Evolutionary conservation across 37 sponge, comb jelly and placozoan species (phyloP).

Genomic region (Chondrilla cf. caribensis): DNA sequence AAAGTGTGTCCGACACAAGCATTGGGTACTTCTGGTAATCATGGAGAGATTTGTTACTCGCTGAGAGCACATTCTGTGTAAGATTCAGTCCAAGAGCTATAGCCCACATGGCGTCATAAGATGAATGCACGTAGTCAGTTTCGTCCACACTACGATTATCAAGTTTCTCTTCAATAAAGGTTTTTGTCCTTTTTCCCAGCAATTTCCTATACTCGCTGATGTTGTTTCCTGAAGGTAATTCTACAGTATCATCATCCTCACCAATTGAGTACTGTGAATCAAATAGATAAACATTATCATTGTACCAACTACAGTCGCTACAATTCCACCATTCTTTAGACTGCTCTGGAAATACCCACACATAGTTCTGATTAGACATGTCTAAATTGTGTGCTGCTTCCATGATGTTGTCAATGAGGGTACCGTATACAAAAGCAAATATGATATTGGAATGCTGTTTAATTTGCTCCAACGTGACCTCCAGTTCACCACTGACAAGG

Average conservation of each 20-base stretch:
- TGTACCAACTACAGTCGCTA: neutral
- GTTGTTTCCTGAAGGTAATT: neutral
- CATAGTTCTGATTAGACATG: neutral
- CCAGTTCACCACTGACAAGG: neutral
- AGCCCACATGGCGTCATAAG: slow-evolving; percentile 37
- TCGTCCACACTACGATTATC: neutral
- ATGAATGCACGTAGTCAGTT: neutral
- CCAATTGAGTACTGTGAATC: neutral
- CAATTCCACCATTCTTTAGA: neutral
- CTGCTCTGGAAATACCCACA: slow-evolving; percentile 9
- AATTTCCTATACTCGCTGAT: neutral
- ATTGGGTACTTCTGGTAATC: neutral
- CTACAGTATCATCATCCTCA: neutral
- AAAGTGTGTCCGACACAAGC: neutral
- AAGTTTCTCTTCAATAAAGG: neutral
- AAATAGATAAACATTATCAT: neutral
- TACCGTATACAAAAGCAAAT: neutral
- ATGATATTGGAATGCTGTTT: neutral
- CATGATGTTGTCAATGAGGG: neutral
- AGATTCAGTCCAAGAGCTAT: neutral
- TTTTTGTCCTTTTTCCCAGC: neutral
- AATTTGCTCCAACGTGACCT: neutral
- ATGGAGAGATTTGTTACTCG: neutral
- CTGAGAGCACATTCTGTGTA: neutral
- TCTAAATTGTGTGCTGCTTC: neutral